These are phyloP conservation scores for Cancer borealis DNA, from an alignment of 2,888 invertebrate genomes.

Conservation along the genomic window DNA sequence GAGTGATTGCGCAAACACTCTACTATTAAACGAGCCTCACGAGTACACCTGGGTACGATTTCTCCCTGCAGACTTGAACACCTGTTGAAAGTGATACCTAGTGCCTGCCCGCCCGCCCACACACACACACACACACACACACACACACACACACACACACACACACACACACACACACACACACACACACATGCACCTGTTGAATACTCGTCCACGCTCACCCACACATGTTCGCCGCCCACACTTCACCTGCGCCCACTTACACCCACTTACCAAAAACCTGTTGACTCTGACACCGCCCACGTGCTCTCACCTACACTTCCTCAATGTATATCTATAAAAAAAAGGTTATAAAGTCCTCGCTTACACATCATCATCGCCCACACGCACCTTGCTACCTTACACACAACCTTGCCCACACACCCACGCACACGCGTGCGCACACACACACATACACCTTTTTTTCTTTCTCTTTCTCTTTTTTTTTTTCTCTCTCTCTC, in stretches of 20 bases:
- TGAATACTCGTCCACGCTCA: background rate
- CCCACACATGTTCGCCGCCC: constrained; percentile 1
- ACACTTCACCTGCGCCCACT: background rate
- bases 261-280: background rate
- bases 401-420: background rate
- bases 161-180: too few relatives aligned
- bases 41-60: constrained; percentile 32
- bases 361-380: constrained; percentile 7
- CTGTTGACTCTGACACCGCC: constrained; percentile 30
- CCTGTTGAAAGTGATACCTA: background rate
- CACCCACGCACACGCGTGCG: background rate
- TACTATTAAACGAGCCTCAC: constrained; percentile 30
- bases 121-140: constrained; percentile 20
- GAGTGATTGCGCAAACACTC: constrained; percentile 24
- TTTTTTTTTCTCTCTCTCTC: constrained; percentile 24
- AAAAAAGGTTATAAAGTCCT: constrained; percentile 24
- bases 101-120: background rate
- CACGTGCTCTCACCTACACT: constrained; percentile 22
- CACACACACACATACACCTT: background rate
- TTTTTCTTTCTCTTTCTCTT: background rate
- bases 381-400: background rate
- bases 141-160: background rate
- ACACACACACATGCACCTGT: background rate
- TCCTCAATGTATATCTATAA: background rate
- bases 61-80: constrained; percentile 13